Evolutionary conservation across 53 echinoderm and acorn worm genomes (phyloP), one percentile per base, ranked within the genome.

Genomic region (Apostichopus leukothele): DNA sequence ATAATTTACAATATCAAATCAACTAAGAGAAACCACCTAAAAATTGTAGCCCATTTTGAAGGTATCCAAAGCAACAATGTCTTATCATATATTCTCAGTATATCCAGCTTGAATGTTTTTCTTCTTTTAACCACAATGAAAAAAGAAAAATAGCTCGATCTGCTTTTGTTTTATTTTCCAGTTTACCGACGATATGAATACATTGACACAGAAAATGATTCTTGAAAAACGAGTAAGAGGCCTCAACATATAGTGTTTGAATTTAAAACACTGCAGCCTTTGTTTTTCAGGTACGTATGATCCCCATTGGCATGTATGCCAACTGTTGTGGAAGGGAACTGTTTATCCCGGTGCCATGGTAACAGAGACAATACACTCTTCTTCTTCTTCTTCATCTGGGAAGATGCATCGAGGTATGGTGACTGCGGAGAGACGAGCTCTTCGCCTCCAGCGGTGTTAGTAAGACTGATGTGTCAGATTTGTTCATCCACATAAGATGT

Each of bases 361-460:
- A n/a, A 81, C 81, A 55, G 16, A 81, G 55, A 81, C 81, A 81
- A 81, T 81, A 81, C 81, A 81, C 81, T 81, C 81, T 81, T 81
- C 39, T 39, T 39, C 39, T 39, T 39, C 39, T 39, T 39, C 39
- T 39, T 39, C 39, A 39, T 39, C 55, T 22, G 81, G 81, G 22
- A 55, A 81, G 71, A 71, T 6, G 23, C 81, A 59, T 81, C 81
- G 55, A 81, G 81, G 81, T 54, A 71, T 18, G 71, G 20, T 16
- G 18, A 71, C 71, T 16, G 71, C 71, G 14, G 71, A 63, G 18
- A 55, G 55, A 57, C 81, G 55, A 81, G 81, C 81, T 81, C 53
- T 81, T 55, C 23, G 55, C 81, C 81, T 18, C 20, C 81, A 81
- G 81, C 81, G 53, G n/a, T 59, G 81, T 39, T 39, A 39, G 39